phyloP scores from a whole-genome alignment of 2,113 vertebrate genomes.

The Dendropsophus ebraccatus region DNA sequence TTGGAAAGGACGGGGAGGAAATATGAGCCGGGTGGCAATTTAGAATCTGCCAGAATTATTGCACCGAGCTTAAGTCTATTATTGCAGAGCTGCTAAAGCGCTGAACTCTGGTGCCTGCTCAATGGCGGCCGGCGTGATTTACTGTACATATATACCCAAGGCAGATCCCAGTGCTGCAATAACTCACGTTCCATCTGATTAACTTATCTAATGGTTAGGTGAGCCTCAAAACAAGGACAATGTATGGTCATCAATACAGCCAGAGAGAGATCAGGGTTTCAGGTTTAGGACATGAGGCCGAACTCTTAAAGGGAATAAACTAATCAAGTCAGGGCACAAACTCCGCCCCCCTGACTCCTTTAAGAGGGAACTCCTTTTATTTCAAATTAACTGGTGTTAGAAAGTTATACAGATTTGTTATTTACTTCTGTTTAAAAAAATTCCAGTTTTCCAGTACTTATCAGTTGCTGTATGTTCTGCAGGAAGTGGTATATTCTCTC shows the following conservation, averaged over 20 bases:
- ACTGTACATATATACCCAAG: not conserved
- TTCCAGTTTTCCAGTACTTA: too few relatives aligned
- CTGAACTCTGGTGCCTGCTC: not conserved
- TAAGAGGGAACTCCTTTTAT: not conserved
- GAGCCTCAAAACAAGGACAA: not conserved
- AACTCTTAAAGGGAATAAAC: not conserved
- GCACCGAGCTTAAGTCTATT: not conserved
- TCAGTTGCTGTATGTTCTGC: too few relatives aligned
- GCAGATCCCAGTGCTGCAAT: not conserved
- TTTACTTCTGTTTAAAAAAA: too few relatives aligned
- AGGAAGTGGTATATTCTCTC: too few relatives aligned
- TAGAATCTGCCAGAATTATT: slow-evolving; percentile 1
- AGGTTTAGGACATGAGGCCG: not conserved
- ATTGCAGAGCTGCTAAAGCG: not conserved
- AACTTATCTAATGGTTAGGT: not conserved
- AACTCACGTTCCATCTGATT: slow-evolving; percentile 6
- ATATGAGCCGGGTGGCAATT: slow-evolving; percentile 3
- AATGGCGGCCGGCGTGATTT: not conserved
- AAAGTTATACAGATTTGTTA: too few relatives aligned
- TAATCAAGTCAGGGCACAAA: not conserved
- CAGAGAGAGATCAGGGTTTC: not conserved
- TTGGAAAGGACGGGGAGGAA: not conserved
- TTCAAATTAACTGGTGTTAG: too few relatives aligned
- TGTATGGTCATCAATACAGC: not conserved
- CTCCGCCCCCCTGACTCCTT: not conserved